Evolutionary conservation across 1,140 invertebrate species (phyloP).

Genomic region (Limonius californicus): DNA sequence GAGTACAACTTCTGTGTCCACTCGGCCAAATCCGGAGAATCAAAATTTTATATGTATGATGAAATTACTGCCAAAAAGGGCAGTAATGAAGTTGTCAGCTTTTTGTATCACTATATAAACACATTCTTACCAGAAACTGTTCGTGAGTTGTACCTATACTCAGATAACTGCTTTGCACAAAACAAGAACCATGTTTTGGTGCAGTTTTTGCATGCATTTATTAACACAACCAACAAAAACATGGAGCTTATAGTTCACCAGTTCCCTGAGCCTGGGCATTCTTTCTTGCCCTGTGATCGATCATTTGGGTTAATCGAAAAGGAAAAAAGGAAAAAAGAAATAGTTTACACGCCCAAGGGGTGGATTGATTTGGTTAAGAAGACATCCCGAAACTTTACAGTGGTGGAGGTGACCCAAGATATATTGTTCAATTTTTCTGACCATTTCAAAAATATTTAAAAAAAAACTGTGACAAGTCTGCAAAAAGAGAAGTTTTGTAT

Average conservation of each 20-base stretch:
- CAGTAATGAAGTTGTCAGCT: constrained; percentile 13
- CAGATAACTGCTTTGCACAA: constrained; percentile 16
- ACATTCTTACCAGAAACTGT: background rate
- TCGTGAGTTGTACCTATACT: constrained; percentile 12
- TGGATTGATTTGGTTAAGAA: constrained; percentile 12
- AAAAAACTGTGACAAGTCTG: background rate
- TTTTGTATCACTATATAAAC: constrained; percentile 5
- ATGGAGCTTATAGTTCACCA: background rate
- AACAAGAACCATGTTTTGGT: constrained; percentile 8
- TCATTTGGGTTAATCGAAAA: constrained; percentile 12
- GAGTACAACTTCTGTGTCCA: constrained; percentile 16
- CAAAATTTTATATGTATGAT: constrained; percentile 18
- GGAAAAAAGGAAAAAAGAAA: constrained; percentile 1
- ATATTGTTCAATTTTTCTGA: constrained; percentile 6
- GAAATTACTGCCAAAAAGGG: constrained; percentile 18
- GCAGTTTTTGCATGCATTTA: constrained; percentile 14
- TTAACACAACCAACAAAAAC: constrained; percentile 5
- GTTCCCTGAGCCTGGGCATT: constrained; percentile 5
- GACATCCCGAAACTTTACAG: background rate
- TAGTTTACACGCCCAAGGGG: background rate
- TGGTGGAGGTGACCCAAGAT: constrained; percentile 10
- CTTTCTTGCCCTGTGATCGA: constrained; percentile 2
- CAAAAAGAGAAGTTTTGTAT: background rate
- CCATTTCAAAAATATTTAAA: background rate
- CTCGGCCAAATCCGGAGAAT: background rate